A percentile compares a stretch with the other conserved stretches of the same genome.
Conservation (phyloP, 2,113 vertebrate genomes). For the Hypocryptadius cinnamomeus region DNA sequence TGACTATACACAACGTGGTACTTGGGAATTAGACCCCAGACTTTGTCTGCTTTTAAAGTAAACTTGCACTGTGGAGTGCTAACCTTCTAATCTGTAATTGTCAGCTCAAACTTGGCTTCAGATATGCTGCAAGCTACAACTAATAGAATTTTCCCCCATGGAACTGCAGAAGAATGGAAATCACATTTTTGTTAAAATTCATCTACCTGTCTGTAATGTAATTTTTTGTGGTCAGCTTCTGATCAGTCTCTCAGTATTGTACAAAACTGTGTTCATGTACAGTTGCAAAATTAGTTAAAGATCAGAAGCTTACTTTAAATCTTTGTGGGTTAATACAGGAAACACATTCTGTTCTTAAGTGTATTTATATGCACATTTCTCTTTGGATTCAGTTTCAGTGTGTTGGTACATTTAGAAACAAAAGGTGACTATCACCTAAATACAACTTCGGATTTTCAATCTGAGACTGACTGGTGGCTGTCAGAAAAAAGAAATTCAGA, state of each 20-base stretch:
- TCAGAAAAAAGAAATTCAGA: neutral
- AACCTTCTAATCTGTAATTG: conserved; percentile 44
- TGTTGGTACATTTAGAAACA: neutral
- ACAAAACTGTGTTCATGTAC: neutral
- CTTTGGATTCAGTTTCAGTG: neutral
- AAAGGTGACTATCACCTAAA: neutral
- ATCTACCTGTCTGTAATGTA: neutral
- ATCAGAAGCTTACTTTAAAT: neutral
- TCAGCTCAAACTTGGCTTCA: conserved; percentile 34
- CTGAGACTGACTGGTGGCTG: neutral
- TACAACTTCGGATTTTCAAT: neutral
- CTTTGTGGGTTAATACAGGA: neutral
- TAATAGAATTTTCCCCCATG: neutral
- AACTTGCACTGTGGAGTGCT: conserved; percentile 40
- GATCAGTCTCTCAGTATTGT: neutral
- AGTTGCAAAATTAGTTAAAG: neutral
- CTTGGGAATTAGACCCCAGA: conserved; percentile 52
- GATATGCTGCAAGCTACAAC: neutral
- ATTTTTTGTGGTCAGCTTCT: neutral
- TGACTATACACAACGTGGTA: conserved; percentile 47
- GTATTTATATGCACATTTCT: neutral
- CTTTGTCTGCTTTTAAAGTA: conserved; percentile 59
- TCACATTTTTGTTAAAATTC: neutral
- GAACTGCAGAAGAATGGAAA: neutral
- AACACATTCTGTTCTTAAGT: neutral